Base-by-base conservation (phyloP, 1,140 invertebrate genomes). In the Pseudachorutes palmiensis region DNA sequence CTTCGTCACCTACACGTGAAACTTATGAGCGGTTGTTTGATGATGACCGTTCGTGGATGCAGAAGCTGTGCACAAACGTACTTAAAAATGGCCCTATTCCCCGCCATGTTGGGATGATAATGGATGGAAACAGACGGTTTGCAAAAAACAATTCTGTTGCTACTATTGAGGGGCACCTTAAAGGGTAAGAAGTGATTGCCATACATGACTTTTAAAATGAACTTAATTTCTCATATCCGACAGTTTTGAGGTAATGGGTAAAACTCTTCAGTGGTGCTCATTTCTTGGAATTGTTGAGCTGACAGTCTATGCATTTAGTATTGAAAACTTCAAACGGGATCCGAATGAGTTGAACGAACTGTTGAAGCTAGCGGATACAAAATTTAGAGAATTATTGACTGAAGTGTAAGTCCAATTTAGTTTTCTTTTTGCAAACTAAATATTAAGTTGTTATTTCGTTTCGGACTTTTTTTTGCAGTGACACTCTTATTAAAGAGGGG, bases 401-500 rank as follows among this genome's bases (percentile, higher is more conserved):
- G 36, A 45, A 45, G n/a, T n/a, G n/a, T n/a, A n/a, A n/a, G n/a
- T n/a, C n/a, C n/a, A n/a, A n/a, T n/a, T n/a, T n/a, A n/a, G n/a
- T n/a, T n/a, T n/a, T n/a, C n/a, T n/a, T n/a, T n/a, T n/a, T n/a
- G n/a, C n/a, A n/a, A n/a, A n/a, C n/a, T n/a, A n/a, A n/a, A n/a
- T n/a, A n/a, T 19, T 41, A 5, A 41, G 5, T 41, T 41, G 36
- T 41, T 41, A 41, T 41, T 41, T 14, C n/a, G 41, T 31, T 30
- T 29, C 71, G n/a, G n/a, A n/a, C n/a, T n/a, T n/a, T n/a, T n/a
- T n/a, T 57, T 79, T 82, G 62, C 74, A 91, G 89, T 67, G 86
- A 91, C 31, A 87, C 88, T 74, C 79, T 98, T 26, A 85, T 86
- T 76, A 85, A 94, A 75, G 83, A 90, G 79, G 92, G 91, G 28